phyloP scores from a whole-genome alignment of 2,888 invertebrate genomes.

The Dicyrtomina minuta region DNA sequence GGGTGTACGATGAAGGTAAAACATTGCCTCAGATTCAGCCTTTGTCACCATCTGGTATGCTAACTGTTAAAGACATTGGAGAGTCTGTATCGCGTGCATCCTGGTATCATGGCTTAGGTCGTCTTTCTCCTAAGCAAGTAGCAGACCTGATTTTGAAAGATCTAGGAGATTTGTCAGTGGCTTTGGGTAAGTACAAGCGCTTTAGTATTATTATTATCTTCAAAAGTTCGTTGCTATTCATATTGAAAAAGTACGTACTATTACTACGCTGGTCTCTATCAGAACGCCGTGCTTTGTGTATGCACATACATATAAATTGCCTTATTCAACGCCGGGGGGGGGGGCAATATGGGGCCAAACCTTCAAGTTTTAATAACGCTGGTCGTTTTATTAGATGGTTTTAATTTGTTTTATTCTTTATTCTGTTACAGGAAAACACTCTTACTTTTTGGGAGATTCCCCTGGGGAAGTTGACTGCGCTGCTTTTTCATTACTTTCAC shows the following conservation, averaged over 20 bases:
- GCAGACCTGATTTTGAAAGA: constrained; percentile 40
- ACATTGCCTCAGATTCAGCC: constrained; percentile 46
- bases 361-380: neutral
- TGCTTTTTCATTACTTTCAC: constrained; percentile 57
- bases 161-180: constrained; percentile 46
- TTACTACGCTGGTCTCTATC: no score
- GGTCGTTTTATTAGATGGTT: neutral
- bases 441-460: constrained; percentile 46
- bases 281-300: no score
- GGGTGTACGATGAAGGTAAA: constrained; percentile 48
- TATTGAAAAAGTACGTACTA: neutral
- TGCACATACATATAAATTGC: no score
- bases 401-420: no score
- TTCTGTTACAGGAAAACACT: constrained; percentile 50
- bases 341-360: no score
- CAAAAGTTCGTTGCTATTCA: neutral
- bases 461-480: constrained; percentile 56
- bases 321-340: no score
- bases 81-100: constrained; percentile 40
- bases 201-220: neutral
- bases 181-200: constrained; percentile 38
- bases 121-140: constrained; percentile 39
- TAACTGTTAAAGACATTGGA: constrained; percentile 32
- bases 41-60: constrained; percentile 18
- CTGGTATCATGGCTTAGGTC: constrained; percentile 48